Evolutionary conservation across 2,888 invertebrate species (phyloP).

Genomic region (Phyto melanocephala): DNA sequence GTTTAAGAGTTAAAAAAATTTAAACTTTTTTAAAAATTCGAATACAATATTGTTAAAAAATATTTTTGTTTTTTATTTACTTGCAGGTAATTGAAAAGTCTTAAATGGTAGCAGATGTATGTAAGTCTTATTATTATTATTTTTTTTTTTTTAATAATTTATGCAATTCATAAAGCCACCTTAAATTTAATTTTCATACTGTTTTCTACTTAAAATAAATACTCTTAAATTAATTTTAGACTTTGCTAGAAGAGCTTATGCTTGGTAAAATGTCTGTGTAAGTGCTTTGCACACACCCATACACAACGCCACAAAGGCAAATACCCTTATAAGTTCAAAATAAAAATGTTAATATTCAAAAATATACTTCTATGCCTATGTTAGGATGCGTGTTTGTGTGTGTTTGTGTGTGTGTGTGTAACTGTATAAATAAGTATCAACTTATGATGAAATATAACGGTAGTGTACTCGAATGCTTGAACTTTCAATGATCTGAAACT

Average conservation of each 20-base stretch:
- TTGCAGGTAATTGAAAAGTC: neutral
- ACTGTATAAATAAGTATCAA: conserved; percentile 31
- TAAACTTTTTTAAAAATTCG: neutral
- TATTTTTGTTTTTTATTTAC: no score
- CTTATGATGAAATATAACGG: conserved; percentile 25
- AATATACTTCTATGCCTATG: neutral
- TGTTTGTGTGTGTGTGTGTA: neutral
- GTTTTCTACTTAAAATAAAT: no score
- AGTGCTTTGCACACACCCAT: neutral
- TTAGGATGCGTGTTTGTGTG: neutral
- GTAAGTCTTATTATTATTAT: no score
- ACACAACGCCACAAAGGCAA: no score
- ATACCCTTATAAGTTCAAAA: conserved; percentile 13
- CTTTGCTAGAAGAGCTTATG: no score
- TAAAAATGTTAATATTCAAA: conserved; percentile 8
- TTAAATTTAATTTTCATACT: no score
- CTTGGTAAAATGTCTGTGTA: neutral
- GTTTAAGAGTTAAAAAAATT: neutral
- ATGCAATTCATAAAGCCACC: no score
- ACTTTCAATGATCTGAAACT: conserved; percentile 55
- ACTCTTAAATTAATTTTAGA: no score
- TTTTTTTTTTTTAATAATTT: neutral
- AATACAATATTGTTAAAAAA: neutral
- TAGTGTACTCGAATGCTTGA: conserved; percentile 50
- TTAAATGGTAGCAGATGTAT: no score